These are phyloP conservation scores for Philereme vetulata DNA, from an alignment of 2,888 invertebrate species.

Conservation along the genomic window DNA sequence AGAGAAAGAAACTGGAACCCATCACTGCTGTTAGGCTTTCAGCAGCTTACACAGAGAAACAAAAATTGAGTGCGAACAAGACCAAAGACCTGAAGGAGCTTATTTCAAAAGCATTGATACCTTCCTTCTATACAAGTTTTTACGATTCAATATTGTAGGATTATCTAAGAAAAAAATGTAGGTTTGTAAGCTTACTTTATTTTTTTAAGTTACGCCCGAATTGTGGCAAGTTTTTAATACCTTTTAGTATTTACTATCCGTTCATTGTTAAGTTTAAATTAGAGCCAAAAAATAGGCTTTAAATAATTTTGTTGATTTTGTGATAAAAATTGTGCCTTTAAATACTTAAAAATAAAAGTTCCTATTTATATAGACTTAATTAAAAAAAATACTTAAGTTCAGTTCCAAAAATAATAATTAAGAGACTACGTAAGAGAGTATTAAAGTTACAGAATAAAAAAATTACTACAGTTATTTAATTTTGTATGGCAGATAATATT, in stretches of 20 bases:
- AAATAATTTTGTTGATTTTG: slow-evolving; percentile 11
- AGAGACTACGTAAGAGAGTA: slow-evolving; percentile 11
- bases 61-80: slow-evolving; percentile 14
- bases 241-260: slow-evolving; percentile 12
- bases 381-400: slow-evolving; percentile 11
- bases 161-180: slow-evolving; percentile 8
- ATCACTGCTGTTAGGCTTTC: slow-evolving; percentile 8
- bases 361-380: slow-evolving; percentile 11
- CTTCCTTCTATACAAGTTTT: slow-evolving; percentile 14
- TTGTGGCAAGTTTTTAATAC: slow-evolving; percentile 12
- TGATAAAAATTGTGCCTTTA: slow-evolving; percentile 12
- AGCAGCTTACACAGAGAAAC: slow-evolving; percentile 12
- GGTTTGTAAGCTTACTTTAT: slow-evolving; percentile 12
- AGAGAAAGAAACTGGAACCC: slow-evolving; percentile 23
- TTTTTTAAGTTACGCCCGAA: slow-evolving; percentile 10
- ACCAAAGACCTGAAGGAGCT: slow-evolving; percentile 18
- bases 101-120: slow-evolving; percentile 16
- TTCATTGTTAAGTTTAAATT: slow-evolving; percentile 9
- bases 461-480: slow-evolving; percentile 11
- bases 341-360: slow-evolving; percentile 12
- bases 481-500: slow-evolving; percentile 11
- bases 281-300: slow-evolving; percentile 10
- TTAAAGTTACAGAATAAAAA: slow-evolving; percentile 10
- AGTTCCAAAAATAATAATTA: slow-evolving; percentile 11
- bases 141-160: slow-evolving; percentile 8